Evolutionary conservation across 2,113 vertebrate species (phyloP), one percentile per base, ranked within the genome.

Genomic region (Rhea pennata): DNA sequence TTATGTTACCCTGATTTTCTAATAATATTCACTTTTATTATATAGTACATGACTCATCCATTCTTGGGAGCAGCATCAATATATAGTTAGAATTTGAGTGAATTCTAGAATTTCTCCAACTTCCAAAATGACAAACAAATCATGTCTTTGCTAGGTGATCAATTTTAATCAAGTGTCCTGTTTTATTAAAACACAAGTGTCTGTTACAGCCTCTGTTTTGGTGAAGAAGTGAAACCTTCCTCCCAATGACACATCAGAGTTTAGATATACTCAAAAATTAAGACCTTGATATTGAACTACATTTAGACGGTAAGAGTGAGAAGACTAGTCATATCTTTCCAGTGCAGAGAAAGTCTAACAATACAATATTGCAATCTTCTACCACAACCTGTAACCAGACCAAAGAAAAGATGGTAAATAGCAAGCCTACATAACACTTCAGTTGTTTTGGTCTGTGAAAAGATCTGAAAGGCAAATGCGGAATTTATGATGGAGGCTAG

Each of bases 361-460:
- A 6, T 39, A 56, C 76, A 69, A 3, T 39, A 24, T 6, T 14
- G 15, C 27, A 84, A 14, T 15, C 40, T 42, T 93, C 21, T 27
- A 7, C 24, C 16, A 36, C 21, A 53, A n/a, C 27, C 17, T 80
- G 16, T 80, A 12, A 33, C 5, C 51, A 15, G 13, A 66, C 27
- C n/a, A 19, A 91, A 62, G 6, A 10, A 6, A 48, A 1, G 27
- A 87, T 31, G 21, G n/a, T 31, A 20, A 81, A 2, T 6, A 64
- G 5, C 31, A 56, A 77, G 13, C 1, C 3, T 3, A 15, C 5
- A 19, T 6, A 42, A 3, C 20, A 36, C 12, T 5, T 23, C 6
- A 23, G 12, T 36, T 78, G 14, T 24, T 24, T 6, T 31, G n/a
- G 3, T 40, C 36, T 83, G 4, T 65, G 23, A 10, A 77, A 81